Evolutionary conservation across 2,113 vertebrate species (phyloP).

Genomic region (Gasterosteus aculeatus): DNA sequence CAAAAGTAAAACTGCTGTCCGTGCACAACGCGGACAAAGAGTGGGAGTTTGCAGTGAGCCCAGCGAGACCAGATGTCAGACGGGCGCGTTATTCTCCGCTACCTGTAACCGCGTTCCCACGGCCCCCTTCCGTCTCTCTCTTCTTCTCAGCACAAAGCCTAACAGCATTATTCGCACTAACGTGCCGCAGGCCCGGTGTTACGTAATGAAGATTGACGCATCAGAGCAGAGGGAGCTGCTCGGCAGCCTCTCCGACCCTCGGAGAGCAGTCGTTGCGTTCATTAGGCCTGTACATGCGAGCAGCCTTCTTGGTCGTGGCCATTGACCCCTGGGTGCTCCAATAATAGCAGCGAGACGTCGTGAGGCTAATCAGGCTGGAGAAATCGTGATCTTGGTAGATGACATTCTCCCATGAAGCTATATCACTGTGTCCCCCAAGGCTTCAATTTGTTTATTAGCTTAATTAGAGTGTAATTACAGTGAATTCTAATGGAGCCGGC

Average conservation of each 20-base stretch:
- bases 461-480: constrained; percentile 71
- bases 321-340: constrained; percentile 57
- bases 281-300: constrained; percentile 43
- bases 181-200: constrained; percentile 49
- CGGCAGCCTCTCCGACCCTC: constrained; percentile 45
- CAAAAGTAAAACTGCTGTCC: constrained; percentile 51
- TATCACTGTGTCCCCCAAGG: constrained; percentile 59
- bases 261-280: constrained; percentile 50
- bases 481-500: constrained; percentile 44
- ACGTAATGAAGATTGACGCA: constrained; percentile 62
- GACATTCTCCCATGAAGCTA: constrained; percentile 45
- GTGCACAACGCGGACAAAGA: constrained; percentile 47
- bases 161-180: constrained; percentile 58
- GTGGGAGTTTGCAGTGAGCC: constrained; percentile 49
- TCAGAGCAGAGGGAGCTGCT: constrained; percentile 12
- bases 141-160: constrained; percentile 37
- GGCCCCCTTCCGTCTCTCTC: constrained; percentile 18
- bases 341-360: constrained; percentile 38
- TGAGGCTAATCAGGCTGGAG: constrained; percentile 61
- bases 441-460: constrained; percentile 74
- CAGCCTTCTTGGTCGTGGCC: constrained; percentile 17
- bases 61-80: constrained; percentile 42
- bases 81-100: constrained; percentile 5
- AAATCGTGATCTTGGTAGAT: constrained; percentile 62
- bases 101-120: constrained; percentile 12